Evolutionary conservation across 2,797 vertebrate genomes (phyloP), one percentile per base, ranked within the genome.

Genomic region (Pygocentrus nattereri): DNA sequence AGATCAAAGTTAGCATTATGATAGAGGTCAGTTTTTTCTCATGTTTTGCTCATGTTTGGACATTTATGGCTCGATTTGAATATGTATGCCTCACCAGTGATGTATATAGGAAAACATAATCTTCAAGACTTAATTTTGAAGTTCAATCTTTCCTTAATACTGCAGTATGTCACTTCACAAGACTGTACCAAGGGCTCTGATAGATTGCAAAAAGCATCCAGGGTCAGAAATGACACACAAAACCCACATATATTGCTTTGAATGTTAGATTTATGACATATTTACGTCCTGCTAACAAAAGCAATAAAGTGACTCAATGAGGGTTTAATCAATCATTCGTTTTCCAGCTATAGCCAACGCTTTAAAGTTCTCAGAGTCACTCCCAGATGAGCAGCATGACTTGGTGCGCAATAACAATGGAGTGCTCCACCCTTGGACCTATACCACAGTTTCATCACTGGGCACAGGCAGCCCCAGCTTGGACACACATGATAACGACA

Each of bases 381-480:
- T 79, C 61, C 74, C 70, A 79, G 18, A 62, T 62, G 71, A 78
- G 77, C 74, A 58, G 52, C 21, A 64, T 79, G 47, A 79, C 76
- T 82, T 81, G 83, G 74, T 44, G 56, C 61, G 52, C 27, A 74
- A 58, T 13, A 74, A 71, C 50, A 71, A 59, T 68, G n/a, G 50
- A 27, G 54, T 31, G 87, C 89, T 90, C 72, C 85, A 88, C 67
- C 81, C 79, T 58, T 69, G 47, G 47, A 76, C 80, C 50, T 58
- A 71, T 38, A 79, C 19, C 59, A 49, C 47, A 78, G 75, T 74
- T 68, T 77, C 47, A 82, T 77, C 59, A 74, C 67, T 69, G 30
- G 52, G 52, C 61, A 81, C 78, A 76, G 71, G 71, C 54, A 25
- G 77, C 62, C 72, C 68, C 74, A 80, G 30, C 71, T 69, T 68